Evolutionary conservation across 2,113 vertebrate species (phyloP), one percentile per base, ranked within the genome.

Genomic region (Microcebus jonahi): DNA sequence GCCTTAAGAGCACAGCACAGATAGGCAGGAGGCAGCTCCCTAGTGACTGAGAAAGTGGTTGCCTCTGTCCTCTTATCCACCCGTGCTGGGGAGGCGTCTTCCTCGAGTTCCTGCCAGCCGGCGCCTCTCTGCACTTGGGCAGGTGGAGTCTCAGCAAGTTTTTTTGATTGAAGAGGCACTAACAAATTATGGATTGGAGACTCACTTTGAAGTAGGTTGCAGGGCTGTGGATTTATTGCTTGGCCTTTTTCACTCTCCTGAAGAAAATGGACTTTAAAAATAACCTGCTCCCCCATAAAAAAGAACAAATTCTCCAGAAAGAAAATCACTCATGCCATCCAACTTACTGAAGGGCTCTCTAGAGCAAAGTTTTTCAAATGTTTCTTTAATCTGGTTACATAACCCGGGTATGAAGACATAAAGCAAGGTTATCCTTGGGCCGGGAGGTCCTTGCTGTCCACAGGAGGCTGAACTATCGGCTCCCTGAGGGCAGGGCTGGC

Each of bases 241-340:
- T 93, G 87, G 61, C 53, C 77, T 34, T 90, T 85, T 73, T 63
- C 9, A 91, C 20, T 57, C 53, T 76, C n/a, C 31, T 9, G 25
- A 61, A 59, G 45, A 84, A 91, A 91, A 63, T 12, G 29, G 68
- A 82, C 21, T 83, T 96, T 70, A 77, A 94, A 70, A 77, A 61
- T 68, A 81, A 67, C 80, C 85, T 91, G 48, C 1, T 67, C 27
- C 17, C 21, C n/a, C 48, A 92, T 75, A 59, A 70, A 87, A 65
- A 79, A 86, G 48, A 90, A 94, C 36, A 61, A 53, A 90, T 39
- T 76, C 45, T 90, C 50, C 70, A 75, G 50, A 79, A 75, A 80
- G 80, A 86, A 87, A 76, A 77, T 76, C 75, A 61, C 14, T 71
- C 45, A 45, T 18, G n/a, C 34, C 21, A 27, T 55, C 42, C 42